phyloP scores from a whole-genome alignment of 2,113 vertebrate genomes.

The Aplodontia rufa region DNA sequence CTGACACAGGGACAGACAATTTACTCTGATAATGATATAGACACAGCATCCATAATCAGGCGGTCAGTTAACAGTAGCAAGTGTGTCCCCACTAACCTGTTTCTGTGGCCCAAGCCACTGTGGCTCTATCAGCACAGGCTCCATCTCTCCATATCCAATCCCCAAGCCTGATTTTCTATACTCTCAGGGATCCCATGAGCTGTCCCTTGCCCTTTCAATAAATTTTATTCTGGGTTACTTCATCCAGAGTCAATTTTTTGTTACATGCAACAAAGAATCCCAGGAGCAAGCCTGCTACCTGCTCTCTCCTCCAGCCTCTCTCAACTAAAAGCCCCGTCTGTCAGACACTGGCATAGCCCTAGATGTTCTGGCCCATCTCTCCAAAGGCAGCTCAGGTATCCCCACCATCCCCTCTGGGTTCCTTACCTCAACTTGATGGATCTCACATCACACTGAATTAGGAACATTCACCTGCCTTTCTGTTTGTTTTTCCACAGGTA shows the following conservation, averaged over 20 bases:
- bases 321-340: background rate
- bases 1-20: background rate
- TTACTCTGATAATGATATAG: background rate
- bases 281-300: background rate
- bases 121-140: background rate
- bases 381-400: background rate
- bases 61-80: background rate
- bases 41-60: background rate
- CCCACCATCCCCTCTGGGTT: background rate
- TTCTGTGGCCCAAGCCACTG: background rate
- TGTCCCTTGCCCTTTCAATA: background rate
- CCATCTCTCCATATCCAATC: background rate
- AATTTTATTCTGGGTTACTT: background rate
- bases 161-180: too few species aligned
- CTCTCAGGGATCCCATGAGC: background rate
- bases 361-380: background rate
- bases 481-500: background rate
- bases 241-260: background rate
- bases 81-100: background rate
- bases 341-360: too few species aligned
- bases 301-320: background rate
- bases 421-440: background rate
- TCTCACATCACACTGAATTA: background rate
- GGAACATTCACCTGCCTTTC: background rate
- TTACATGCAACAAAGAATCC: background rate